A percentile compares a stretch with the other conserved stretches of the same genome.
Conservation (phyloP, 2,888 invertebrate genomes). For the Kuschelorhynchus macadamiae region DNA sequence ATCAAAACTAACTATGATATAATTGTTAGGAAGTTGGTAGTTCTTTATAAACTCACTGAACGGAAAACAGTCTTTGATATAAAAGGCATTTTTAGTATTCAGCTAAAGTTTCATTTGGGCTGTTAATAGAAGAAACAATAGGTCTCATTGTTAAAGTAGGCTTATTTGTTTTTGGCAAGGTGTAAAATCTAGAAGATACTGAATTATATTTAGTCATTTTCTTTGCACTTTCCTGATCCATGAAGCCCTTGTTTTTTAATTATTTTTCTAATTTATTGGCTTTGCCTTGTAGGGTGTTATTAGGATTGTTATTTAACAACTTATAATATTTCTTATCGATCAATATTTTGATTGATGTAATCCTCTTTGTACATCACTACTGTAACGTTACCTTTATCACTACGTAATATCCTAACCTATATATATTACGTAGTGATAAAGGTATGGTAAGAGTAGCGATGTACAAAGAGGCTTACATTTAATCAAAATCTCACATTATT, state of each 20-base stretch:
- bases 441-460: no score
- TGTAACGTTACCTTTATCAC: constrained; percentile 31
- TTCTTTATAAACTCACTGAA: constrained; percentile 23
- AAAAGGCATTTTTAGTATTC: constrained; percentile 14
- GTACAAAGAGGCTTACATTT: no score
- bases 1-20: constrained; percentile 29
- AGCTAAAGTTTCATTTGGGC: constrained; percentile 17
- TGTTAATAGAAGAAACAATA: constrained; percentile 21
- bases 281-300: constrained; percentile 3
- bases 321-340: constrained; percentile 30
- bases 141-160: constrained; percentile 27
- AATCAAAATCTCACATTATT: no score
- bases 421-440: no score
- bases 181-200: constrained; percentile 4
- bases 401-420: no score
- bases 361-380: constrained; percentile 27
- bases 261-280: not conserved
- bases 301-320: constrained; percentile 21
- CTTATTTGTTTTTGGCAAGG: constrained; percentile 24
- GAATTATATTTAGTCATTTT: constrained; percentile 11
- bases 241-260: constrained; percentile 11
- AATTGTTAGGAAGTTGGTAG: constrained; percentile 8
- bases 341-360: constrained; percentile 16
- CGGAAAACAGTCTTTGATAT: constrained; percentile 18
- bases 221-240: constrained; percentile 1